Percentiles rank a stretch among this genome's conserved stretches.
phyloP scores from a whole-genome alignment of 2,888 invertebrate species.

The Amphipoea lucens region DNA sequence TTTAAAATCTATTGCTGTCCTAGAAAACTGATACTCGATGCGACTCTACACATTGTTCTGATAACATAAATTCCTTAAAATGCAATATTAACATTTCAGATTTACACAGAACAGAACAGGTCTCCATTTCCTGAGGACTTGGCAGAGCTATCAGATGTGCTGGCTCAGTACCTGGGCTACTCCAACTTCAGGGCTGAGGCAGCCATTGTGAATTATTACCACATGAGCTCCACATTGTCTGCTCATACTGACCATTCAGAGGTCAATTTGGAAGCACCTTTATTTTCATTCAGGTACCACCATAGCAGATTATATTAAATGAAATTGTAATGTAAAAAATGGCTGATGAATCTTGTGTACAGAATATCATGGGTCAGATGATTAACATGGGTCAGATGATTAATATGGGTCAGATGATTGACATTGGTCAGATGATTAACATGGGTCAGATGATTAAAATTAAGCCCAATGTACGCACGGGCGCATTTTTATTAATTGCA shows the following conservation, averaged over 20 bases:
- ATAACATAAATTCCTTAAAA: not conserved
- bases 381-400: not conserved
- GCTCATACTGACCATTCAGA: conserved; percentile 99
- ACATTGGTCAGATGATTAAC: not conserved
- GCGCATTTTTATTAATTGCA: too few species aligned
- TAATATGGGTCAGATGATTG: not conserved
- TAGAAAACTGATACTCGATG: too few species aligned
- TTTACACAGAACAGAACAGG: conserved; percentile 93
- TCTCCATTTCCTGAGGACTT: conserved; percentile 94
- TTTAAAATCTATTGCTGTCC: not conserved
- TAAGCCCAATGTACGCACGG: too few species aligned
- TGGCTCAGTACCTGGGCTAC: conserved; percentile 91
- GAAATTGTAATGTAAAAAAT: not conserved
- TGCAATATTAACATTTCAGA: conserved; percentile 78
- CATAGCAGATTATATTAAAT: not conserved
- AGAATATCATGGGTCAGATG: not conserved
- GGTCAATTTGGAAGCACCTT: conserved; percentile 94
- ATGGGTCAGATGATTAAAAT: not conserved
- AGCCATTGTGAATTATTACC: conserved; percentile 98
- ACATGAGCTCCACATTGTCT: conserved; percentile 96
- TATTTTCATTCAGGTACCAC: conserved; percentile 95
- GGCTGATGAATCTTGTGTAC: too few species aligned
- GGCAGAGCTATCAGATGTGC: conserved; percentile 90
- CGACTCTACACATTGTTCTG: not conserved
- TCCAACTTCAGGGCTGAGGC: conserved; percentile 94